Base-by-base conservation (phyloP, 2,113 vertebrate genomes). In the Pithys albifrons region DNA sequence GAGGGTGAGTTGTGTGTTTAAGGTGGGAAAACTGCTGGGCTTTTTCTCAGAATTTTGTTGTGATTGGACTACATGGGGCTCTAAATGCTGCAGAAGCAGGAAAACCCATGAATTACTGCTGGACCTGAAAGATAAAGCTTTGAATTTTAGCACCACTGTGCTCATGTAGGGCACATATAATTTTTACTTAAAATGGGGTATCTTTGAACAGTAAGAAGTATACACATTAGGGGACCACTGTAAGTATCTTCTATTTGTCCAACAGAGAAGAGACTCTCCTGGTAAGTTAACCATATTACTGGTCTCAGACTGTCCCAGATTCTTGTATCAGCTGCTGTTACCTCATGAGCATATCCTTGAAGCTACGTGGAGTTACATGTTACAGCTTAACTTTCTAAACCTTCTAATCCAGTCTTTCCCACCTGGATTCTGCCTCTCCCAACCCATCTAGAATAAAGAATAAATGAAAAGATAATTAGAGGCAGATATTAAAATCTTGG, bases 21-120 rank as follows among this genome's bases (percentile, higher is more conserved):
- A 85, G 28, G 22, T 41, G n/a, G 12, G n/a, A 14, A 52, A 67
- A 66, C 0, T 0, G 51, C 12, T 19, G 5, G 0, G 0, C 12
- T 74, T 69, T 70, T 71, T 71, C 48, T 74, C 54, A n/a, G 1
- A 4, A 8, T 5, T 57, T 88, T 79, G 9, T 54, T 73, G 19
- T 10, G 43, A 14, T 62, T 76, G 33, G 33, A 52, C 61, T n/a
- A 54, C 12, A 33, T 10, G 5, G 10, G 15, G 29, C 9, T 85
- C 35, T 67, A 70, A 83, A 61, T 7, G 8, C 28, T n/a, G 14
- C 25, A 82, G 66, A 76, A 88, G 33, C 23, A 80, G 39, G 58
- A 76, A 28, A 85, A 29, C 45, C 72, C 6, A 55, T 41, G 17
- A 41, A n/a, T 57, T 79, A 28, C 18, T 89, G 67, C 17, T 18